Base-by-base conservation (phyloP, 23 tunicate species). In the Phallusia fumigata region DNA sequence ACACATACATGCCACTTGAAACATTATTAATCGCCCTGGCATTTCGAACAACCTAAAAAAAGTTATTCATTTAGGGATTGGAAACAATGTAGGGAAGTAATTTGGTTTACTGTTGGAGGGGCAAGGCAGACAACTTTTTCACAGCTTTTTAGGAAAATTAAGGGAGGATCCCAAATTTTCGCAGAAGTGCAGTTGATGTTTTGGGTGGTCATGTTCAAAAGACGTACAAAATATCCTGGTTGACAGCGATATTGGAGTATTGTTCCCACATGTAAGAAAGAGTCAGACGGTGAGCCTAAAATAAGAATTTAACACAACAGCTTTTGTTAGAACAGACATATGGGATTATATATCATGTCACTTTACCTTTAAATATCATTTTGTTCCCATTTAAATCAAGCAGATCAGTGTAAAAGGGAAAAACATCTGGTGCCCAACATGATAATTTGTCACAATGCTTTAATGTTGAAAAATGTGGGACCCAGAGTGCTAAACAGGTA, bases 401-500 rank as follows among this genome's bases (percentile, higher is more conserved):
- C 18, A 75, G 75, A 32, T 34, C 76, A 26, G 86, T 32, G 35
- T 88, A 22, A 19, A 15, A 21, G 5, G 92, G 92, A 47, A 58
- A 73, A 19, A 69, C 35, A 33, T 80, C 79, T 24, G 85, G 85
- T 3, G 79, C 35, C 31, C 40, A 30, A 75, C 90, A 86, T 28
- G 85, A 74, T 12, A 72, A 19, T 33, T 52, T 31, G n/a, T 50
- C 52, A 40, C 90, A 86, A 34, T 86, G 80, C 75, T 47, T 35
- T 35, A 86, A 21, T 0, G 47, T 30, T 19, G 36, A 30, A 75
- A n/a, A 80, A 53, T 32, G 45, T 30, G 90, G 90, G 18, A 80
- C 65, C 90, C 90, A 86, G 21, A 36, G n/a, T 30, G 53, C 89
- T 85, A 19, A 77, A 76, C 12, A 26, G 5, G 65, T 53, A 13